Percentiles rank a stretch among this genome's conserved stretches.
These are phyloP conservation scores for Drosophila peninsularis DNA, from an alignment of 2,888 invertebrate genomes.

Conservation along the genomic window DNA sequence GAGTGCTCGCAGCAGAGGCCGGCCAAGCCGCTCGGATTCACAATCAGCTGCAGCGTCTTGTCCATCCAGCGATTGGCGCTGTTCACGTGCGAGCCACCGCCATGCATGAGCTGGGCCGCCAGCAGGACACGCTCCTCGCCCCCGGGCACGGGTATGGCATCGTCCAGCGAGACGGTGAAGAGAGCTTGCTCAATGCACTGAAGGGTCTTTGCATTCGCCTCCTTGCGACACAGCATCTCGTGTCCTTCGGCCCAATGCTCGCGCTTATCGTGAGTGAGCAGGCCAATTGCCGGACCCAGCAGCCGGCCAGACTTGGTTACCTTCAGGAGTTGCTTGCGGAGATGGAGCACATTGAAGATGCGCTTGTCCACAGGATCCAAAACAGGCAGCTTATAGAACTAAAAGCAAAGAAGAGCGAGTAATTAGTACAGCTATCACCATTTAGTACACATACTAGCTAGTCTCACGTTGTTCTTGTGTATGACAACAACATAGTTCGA, in stretches of 20 bases:
- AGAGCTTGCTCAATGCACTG: slow-evolving; percentile 90
- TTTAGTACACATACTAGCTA: background rate
- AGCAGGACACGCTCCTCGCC: slow-evolving; percentile 85
- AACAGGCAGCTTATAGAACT: slow-evolving; percentile 89
- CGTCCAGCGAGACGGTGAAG: slow-evolving; percentile 92
- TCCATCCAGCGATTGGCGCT: slow-evolving; percentile 97
- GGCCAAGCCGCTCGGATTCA: slow-evolving; percentile 91
- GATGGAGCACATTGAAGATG: slow-evolving; percentile 87
- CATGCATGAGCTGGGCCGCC: slow-evolving; percentile 92
- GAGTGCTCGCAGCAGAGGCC: slow-evolving; percentile 97
- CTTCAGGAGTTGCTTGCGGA: slow-evolving; percentile 87
- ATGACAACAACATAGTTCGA: slow-evolving; percentile 91
- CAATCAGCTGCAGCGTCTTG: slow-evolving; percentile 94
- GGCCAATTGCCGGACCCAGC: slow-evolving; percentile 87
- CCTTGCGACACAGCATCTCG: slow-evolving; percentile 85
- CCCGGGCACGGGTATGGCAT: slow-evolving; percentile 83
- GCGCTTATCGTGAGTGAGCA: slow-evolving; percentile 91
- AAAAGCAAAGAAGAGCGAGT: background rate
- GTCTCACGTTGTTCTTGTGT: slow-evolving; percentile 92
- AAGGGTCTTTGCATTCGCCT: slow-evolving; percentile 86
- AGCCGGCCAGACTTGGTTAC: slow-evolving; percentile 85
- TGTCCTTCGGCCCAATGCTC: slow-evolving; percentile 92
- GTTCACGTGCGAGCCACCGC: slow-evolving; percentile 90
- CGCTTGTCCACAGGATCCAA: slow-evolving; percentile 87
- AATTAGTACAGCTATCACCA: background rate